Conservation (phyloP, 2,888 invertebrate species). For the Hydrotaea cyrtoneurina region DNA sequence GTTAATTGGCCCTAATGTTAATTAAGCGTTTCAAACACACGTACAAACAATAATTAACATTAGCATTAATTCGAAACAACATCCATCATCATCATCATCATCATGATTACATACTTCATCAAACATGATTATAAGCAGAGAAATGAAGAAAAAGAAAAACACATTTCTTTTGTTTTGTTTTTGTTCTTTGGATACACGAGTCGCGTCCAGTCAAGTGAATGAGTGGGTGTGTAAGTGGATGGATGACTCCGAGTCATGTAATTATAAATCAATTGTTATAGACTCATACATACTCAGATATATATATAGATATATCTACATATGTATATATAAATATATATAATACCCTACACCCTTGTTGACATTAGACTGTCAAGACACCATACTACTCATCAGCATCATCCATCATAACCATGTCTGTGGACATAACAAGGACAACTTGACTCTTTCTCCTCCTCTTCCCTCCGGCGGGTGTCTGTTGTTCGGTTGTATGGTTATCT, state of each 20-base stretch:
- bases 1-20: constrained; percentile 32
- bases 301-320: neutral
- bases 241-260: neutral
- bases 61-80: constrained; percentile 14
- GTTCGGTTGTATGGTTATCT: neutral
- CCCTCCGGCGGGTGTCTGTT: neutral
- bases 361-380: no score
- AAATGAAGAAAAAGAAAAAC: neutral
- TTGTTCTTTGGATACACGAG: neutral
- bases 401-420: no score
- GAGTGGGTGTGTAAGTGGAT: neutral
- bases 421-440: neutral
- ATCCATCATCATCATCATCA: constrained; percentile 10
- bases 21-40: constrained; percentile 8
- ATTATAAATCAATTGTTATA: neutral
- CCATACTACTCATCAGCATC: no score
- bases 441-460: neutral
- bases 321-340: neutral
- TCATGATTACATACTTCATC: neutral
- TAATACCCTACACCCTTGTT: no score
- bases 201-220: neutral
- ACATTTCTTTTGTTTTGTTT: neutral
- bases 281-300: neutral
- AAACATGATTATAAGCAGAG: constrained; percentile 29
- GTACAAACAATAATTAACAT: constrained; percentile 28